Evolutionary conservation across 2,797 vertebrate species (phyloP), one percentile per base, ranked within the genome.

Genomic region (Lepilemur ruficaudatus): DNA sequence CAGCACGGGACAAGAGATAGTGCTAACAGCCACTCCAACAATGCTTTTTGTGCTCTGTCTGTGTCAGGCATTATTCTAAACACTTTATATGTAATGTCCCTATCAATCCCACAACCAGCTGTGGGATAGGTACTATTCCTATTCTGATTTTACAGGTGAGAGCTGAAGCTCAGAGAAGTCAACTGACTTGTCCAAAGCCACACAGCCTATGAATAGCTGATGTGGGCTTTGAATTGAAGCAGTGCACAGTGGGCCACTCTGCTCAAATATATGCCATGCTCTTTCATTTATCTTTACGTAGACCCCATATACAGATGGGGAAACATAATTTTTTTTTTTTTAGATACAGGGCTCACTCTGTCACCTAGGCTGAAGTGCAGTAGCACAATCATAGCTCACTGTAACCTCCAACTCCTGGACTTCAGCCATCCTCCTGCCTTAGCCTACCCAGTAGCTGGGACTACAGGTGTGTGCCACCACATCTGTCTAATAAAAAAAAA

Each of bases 21-120:
- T 52, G 73, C 12, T 50, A 18, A 28, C 4, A 8, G 1, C 4
- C 48, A 25, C 41, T 1, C 5, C 3, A 0, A 17, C 22, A 43
- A 14, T 43, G n/a, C 43, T 7, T 14, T 23, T 15, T 8, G 18
- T 2, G 0, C 17, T 63, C 9, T 73, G 2, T 25, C 0, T 0
- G 5, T 1, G 2, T 23, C 35, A 30, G 50, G 4, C 30, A 30
- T 65, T 30, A 69, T 48, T 55, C 67, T 32, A 17, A 14, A 67
- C 10, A 25, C n/a, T 48, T 69, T 30, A 5, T 46, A 6, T 28
- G 38, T 7, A 7, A 28, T 35, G 20, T 72, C 69, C 13, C 43
- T 43, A 2, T 23, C 0, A 8, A 67, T 32, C 38, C 52, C 14
- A 17, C 0, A 1, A 2, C 32, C n/a, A 23, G 23, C 35, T 43